These are phyloP conservation scores for Synchiropus splendidus DNA, from an alignment of 2,113 vertebrate genomes.

Conservation along the genomic window DNA sequence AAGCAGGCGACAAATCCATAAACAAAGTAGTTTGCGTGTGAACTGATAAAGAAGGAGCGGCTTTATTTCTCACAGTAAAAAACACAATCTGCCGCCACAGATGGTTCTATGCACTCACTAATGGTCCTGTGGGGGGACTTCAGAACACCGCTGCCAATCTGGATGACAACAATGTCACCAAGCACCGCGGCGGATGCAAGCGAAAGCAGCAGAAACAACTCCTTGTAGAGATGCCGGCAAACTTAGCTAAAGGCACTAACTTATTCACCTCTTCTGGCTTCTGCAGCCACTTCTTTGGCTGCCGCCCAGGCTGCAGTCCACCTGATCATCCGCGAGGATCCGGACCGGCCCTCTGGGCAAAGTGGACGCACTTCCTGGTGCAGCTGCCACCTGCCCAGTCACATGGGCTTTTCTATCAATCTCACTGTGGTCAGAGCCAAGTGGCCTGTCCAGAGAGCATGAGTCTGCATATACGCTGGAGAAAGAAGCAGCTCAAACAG, in stretches of 20 bases:
- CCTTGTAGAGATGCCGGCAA: slow-evolving; percentile 3
- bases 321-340: slow-evolving; percentile 28
- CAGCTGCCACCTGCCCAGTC: slow-evolving; percentile 55
- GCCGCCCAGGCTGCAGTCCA: slow-evolving; percentile 26
- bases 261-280: slow-evolving; percentile 16
- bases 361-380: slow-evolving; percentile 38
- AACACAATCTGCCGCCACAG: slow-evolving; percentile 28
- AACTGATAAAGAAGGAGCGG: slow-evolving; percentile 3
- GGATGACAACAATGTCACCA: slow-evolving; percentile 20
- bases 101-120: slow-evolving; percentile 23
- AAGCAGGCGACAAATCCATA: too few species aligned
- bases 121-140: slow-evolving; percentile 13
- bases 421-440: slow-evolving; percentile 30
- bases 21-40: neutral
- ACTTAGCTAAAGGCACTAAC: slow-evolving; percentile 3
- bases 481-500: slow-evolving; percentile 9
- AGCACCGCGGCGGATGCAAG: neutral
- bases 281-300: slow-evolving; percentile 21
- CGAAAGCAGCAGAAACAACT: slow-evolving; percentile 10
- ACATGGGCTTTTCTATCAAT: slow-evolving; percentile 40
- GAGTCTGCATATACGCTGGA: slow-evolving; percentile 6
- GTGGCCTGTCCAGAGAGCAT: slow-evolving; percentile 11
- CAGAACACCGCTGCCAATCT: slow-evolving; percentile 15
- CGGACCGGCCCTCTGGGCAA: slow-evolving; percentile 21
- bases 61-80: slow-evolving; percentile 8